Conservation (phyloP, 2,888 invertebrate genomes). For the Spatulosminthurus flaviceps region DNA sequence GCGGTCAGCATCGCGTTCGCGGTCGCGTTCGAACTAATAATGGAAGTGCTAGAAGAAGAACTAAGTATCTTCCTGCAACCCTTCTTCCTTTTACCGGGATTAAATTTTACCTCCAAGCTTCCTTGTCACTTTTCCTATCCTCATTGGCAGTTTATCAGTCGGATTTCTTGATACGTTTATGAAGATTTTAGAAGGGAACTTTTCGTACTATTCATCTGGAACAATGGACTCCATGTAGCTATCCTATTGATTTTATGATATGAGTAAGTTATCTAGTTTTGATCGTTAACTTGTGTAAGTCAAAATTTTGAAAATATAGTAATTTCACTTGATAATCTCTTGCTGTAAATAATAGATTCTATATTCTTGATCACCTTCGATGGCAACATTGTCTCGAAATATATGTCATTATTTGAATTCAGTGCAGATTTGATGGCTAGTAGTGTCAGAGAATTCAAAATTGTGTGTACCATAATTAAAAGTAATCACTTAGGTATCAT, state of each 20-base stretch:
- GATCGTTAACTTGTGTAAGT: not conserved
- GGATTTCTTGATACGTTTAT: not conserved
- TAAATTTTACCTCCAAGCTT: not conserved
- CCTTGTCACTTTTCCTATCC: conserved; percentile 23
- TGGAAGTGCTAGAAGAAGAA: not conserved
- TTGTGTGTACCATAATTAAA: too few relatives aligned
- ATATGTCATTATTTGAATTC: not conserved
- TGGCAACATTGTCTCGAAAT: not conserved
- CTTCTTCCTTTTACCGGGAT: conserved; percentile 28
- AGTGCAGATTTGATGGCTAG: too few relatives aligned
- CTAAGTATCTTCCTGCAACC: conserved; percentile 21
- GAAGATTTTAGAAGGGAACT: conserved; percentile 19
- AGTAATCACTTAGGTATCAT: too few relatives aligned
- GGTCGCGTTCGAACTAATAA: conserved; percentile 19
- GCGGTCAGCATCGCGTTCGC: conserved; percentile 54
- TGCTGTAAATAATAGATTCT: not conserved
- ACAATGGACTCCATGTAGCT: conserved; percentile 28
- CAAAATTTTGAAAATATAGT: conserved; percentile 13
- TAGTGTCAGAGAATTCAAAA: too few relatives aligned
- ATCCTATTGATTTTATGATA: conserved; percentile 32
- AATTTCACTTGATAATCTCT: conserved; percentile 7
- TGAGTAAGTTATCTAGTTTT: conserved; percentile 38
- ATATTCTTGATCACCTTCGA: not conserved
- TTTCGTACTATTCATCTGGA: not conserved
- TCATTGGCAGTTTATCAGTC: conserved; percentile 18